phyloP scores from a whole-genome alignment of 2,797 vertebrate species.

The Sebastes baramenuke region DNA sequence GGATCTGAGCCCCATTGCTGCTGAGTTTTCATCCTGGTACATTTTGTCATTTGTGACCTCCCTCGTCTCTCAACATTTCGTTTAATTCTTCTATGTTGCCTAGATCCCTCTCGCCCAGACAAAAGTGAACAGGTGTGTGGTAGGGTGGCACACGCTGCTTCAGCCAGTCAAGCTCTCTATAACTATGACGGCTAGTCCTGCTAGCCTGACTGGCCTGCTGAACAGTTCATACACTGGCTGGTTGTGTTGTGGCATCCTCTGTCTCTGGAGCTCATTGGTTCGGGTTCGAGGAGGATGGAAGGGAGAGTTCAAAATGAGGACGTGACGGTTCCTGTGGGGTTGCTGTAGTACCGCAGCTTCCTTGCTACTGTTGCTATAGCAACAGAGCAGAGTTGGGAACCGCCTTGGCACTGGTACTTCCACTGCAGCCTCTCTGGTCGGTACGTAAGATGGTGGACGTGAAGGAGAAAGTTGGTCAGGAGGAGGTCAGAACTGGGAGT shows the following conservation, averaged over 20 bases:
- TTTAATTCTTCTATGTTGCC: constrained; percentile 40
- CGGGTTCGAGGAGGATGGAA: constrained; percentile 37
- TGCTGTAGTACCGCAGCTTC: constrained; percentile 71
- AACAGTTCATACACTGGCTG: constrained; percentile 63
- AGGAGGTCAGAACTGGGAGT: constrained; percentile 29
- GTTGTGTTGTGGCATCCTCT: constrained; percentile 78
- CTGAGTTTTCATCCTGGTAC: constrained; percentile 55
- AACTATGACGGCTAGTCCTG: constrained; percentile 84
- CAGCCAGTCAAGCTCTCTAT: constrained; percentile 88
- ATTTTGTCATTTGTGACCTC: constrained; percentile 71
- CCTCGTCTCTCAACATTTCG: constrained; percentile 51
- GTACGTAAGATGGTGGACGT: constrained; percentile 56
- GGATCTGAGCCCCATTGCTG: constrained; percentile 80
- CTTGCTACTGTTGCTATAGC: constrained; percentile 81
- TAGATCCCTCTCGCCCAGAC: constrained; percentile 69
- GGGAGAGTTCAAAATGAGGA: constrained; percentile 31
- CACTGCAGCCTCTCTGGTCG: constrained; percentile 77
- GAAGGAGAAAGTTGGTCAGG: constrained; percentile 30
- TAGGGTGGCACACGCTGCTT: constrained; percentile 62
- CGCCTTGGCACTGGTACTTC: constrained; percentile 74
- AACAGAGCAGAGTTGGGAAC: constrained; percentile 56
- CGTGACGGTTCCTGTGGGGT: constrained; percentile 30
- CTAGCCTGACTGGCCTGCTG: constrained; percentile 85
- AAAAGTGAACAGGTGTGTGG: constrained; percentile 67
- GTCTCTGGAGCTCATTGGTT: constrained; percentile 77